Evolutionary conservation across 1,140 invertebrate genomes (phyloP).

Genomic region (Mercenaria mercenaria): DNA sequence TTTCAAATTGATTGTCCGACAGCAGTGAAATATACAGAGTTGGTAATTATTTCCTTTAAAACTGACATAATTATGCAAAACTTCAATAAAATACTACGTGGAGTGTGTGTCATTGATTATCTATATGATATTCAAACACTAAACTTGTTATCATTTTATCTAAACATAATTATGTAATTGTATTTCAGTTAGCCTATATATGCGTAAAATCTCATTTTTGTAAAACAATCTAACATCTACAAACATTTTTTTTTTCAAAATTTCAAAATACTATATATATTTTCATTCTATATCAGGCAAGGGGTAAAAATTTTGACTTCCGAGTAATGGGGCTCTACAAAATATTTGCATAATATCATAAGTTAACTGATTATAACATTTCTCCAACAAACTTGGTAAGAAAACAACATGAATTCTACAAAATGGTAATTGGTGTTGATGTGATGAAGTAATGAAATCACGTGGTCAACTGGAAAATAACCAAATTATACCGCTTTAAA

Average conservation of each 20-base stretch:
- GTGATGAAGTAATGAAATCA: slow-evolving; percentile 10
- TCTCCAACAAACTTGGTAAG: slow-evolving; percentile 21
- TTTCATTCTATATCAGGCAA: slow-evolving; percentile 21
- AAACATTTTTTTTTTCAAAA: neutral
- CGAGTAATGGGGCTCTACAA: slow-evolving; percentile 11
- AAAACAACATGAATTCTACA: neutral
- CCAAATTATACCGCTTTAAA: neutral
- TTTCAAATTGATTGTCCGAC: too few relatives aligned
- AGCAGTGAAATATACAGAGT: too few relatives aligned
- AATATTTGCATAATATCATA: slow-evolving; percentile 51
- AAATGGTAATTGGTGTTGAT: slow-evolving; percentile 14
- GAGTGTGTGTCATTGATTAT: too few relatives aligned
- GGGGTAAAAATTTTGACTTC: neutral
- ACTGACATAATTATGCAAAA: too few relatives aligned
- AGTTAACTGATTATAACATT: slow-evolving; percentile 11
- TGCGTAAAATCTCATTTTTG: too few relatives aligned
- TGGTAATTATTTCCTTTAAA: too few relatives aligned
- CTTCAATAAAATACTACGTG: too few relatives aligned
- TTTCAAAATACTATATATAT: neutral
- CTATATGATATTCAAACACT: too few relatives aligned
- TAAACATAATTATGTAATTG: too few relatives aligned
- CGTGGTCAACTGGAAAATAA: slow-evolving; percentile 16
- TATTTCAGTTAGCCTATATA: too few relatives aligned
- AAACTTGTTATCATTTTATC: too few relatives aligned
- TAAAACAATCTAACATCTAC: slow-evolving; percentile 10